phyloP scores from a whole-genome alignment of 2,113 vertebrate genomes.

The Aptenodytes patagonicus region DNA sequence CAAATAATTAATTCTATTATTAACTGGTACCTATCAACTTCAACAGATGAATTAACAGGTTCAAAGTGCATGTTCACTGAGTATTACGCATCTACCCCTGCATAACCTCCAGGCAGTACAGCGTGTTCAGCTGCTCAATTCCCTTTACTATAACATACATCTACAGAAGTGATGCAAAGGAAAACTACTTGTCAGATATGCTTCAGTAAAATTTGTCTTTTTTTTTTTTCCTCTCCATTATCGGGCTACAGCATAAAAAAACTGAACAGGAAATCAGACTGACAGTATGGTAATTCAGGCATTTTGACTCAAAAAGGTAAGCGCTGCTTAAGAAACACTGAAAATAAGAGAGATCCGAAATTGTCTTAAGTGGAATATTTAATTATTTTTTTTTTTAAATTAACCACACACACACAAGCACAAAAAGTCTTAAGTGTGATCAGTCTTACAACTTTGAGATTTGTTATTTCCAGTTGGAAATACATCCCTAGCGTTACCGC shows the following conservation, averaged over 20 bases:
- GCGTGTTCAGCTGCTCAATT: accelerated
- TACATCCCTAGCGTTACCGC: neutral
- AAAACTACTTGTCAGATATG: neutral
- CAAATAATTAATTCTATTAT: neutral
- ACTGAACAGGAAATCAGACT: neutral
- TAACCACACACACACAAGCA: neutral
- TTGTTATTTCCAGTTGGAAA: conserved; percentile 21
- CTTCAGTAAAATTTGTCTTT: neutral
- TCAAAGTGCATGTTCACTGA: neutral
- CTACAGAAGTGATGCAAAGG: neutral
- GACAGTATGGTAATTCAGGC: neutral
- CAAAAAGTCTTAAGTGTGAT: neutral
- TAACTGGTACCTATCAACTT: neutral
- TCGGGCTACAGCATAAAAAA: neutral
- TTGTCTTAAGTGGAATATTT: neutral
- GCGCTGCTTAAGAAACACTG: neutral
- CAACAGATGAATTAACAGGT: neutral
- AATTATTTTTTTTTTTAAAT: neutral
- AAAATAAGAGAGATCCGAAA: neutral
- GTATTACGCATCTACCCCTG: neutral
- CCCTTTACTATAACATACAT: neutral
- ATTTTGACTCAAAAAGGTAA: neutral
- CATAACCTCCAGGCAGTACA: neutral
- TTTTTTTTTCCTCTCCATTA: too few relatives aligned
- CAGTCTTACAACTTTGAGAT: neutral